Base-by-base conservation (phyloP, 2,888 invertebrate species). In the Melinaea menophilus region DNA sequence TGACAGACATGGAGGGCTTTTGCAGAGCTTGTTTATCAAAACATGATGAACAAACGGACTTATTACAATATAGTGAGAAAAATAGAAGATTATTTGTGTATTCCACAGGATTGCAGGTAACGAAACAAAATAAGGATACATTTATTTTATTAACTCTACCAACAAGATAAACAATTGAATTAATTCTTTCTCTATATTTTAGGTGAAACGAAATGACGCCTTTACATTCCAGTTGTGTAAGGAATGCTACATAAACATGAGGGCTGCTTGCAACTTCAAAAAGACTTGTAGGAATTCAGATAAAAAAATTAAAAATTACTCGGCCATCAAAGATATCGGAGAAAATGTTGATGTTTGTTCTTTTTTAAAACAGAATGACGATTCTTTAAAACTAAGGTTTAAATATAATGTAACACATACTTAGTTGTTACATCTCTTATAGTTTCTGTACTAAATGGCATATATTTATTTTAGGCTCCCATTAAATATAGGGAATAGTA, bases 211-310 rank as follows among this genome's bases (percentile, higher is more conserved):
- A 41, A 85, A 84, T 75, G 90, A 91, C 51, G 34, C 69, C 1
- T 82, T 86, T 34, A 74, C 77, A 73, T 89, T 90, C 69, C 89
- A 90, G 76, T 70, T 92, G 41, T 92, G 92, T 71, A 85, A 84
- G 72, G 80, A 82, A 46, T 92, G 92, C 68, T 80, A 78, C 47
- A 57, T 78, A 0, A 85, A 81, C 57, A 85, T 91, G 84, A 86
- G 84, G 69, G 65, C 76, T 13, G 80, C 88, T 5, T 88, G 87
- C 69, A 85, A 82, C 64, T 92, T 92, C 71, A 91, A 88, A 69
- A 89, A 90, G 69, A 80, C 80, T 68, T 91, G 91, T 69, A 76
- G 88, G 37, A 77, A 76, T 5, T 86, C 91, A 2, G 90, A 92
- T 64, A 85, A 82, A 64, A 83, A 77, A 59, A 79, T 86, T 45